Conservation (phyloP, 2,888 invertebrate species). For the Clunio marinus region DNA sequence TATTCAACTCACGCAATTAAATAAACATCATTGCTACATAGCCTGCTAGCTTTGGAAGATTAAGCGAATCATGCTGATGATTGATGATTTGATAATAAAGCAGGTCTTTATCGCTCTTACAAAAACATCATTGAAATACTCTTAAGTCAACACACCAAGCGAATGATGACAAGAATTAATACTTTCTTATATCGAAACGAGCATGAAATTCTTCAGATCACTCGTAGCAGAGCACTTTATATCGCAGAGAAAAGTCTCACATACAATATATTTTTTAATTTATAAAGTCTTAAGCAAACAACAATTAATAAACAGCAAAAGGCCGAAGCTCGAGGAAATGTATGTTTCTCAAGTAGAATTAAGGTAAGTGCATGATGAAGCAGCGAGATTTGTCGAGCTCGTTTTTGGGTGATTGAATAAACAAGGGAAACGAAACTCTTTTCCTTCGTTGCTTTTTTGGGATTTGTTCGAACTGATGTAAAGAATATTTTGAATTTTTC, state of each 20-base stretch:
- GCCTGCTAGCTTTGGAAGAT: background rate
- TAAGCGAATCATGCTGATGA: conserved; percentile 29
- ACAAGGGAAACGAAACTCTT: too few relatives aligned
- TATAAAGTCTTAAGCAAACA: conserved; percentile 35
- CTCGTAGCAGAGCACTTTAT: background rate
- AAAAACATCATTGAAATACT: conserved; percentile 33
- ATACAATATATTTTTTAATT: conserved; percentile 30
- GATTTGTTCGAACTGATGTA: too few relatives aligned
- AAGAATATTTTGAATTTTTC: too few relatives aligned
- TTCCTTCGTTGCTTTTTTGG: too few relatives aligned
- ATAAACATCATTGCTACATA: conserved; percentile 4
- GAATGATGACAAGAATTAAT: conserved; percentile 34
- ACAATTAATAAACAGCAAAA: conserved; percentile 31
- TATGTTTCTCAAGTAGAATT: conserved; percentile 24
- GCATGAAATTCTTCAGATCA: background rate
- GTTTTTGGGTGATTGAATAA: conserved; percentile 21
- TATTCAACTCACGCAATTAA: conserved; percentile 38
- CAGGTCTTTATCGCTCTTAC: conserved; percentile 37
- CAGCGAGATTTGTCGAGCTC: background rate
- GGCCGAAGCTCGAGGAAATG: conserved; percentile 5
- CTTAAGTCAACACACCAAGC: conserved; percentile 23
- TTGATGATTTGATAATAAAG: conserved; percentile 37
- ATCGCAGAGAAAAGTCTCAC: conserved; percentile 1
- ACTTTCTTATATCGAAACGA: background rate
- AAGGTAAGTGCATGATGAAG: conserved; percentile 23